phyloP scores from a whole-genome alignment of 2,113 vertebrate genomes.

The Alosa alosa region DNA sequence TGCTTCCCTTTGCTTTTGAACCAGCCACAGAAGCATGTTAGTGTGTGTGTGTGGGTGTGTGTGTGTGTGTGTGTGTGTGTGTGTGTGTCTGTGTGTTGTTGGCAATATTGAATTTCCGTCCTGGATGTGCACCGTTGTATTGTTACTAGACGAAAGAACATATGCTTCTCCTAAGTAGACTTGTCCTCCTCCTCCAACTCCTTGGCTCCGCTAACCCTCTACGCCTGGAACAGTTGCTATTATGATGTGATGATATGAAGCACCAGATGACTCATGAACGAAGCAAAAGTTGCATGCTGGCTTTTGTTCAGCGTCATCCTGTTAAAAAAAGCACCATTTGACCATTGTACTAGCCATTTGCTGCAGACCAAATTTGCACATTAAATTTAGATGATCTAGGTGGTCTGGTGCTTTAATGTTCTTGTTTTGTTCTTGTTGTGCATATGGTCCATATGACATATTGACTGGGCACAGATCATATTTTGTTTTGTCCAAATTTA shows the following conservation, averaged over 20 bases:
- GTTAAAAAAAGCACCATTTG: not conserved
- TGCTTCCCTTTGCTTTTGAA: conserved; percentile 14
- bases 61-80: conserved; percentile 42
- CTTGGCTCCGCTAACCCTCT: not conserved
- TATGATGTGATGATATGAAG: not conserved
- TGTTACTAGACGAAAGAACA: conserved; percentile 5
- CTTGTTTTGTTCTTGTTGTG: not conserved
- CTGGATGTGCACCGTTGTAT: not conserved
- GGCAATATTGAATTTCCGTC: not conserved
- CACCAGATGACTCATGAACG: not conserved
- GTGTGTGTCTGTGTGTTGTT: not conserved
- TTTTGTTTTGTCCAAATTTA: not conserved
- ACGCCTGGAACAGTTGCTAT: not conserved
- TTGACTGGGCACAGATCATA: not conserved
- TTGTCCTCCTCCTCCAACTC: not conserved
- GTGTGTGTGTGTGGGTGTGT: conserved; percentile 22
- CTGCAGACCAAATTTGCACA: not conserved
- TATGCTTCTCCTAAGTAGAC: not conserved
- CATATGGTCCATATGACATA: not conserved
- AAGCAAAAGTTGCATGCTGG: not conserved
- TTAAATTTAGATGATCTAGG: not conserved
- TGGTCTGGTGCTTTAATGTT: not conserved
- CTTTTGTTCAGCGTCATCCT: not conserved
- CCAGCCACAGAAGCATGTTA: not conserved
- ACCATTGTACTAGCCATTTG: not conserved